Evolutionary conservation across 2,888 invertebrate genomes (phyloP).

Genomic region (Halictus ligatus): DNA sequence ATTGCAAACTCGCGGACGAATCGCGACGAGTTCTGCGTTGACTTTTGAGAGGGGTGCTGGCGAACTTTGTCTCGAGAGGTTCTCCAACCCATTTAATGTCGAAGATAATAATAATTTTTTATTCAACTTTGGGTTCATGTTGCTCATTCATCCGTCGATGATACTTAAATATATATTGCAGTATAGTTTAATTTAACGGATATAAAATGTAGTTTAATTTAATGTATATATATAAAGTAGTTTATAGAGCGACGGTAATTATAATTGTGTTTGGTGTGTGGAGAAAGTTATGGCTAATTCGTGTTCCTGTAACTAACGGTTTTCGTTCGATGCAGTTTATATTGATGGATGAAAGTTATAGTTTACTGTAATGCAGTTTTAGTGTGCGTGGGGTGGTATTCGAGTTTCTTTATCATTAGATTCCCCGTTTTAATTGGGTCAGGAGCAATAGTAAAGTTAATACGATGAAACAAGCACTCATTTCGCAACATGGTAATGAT

Average conservation of each 20-base stretch:
- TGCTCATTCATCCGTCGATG: background rate
- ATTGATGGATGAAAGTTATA: background rate
- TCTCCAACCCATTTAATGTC: background rate
- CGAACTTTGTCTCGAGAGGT: background rate
- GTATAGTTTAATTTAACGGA: too few species aligned
- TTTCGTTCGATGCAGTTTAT: background rate
- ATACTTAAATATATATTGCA: too few species aligned
- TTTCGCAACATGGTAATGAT: background rate
- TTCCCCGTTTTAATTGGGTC: background rate
- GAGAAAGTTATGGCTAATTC: background rate
- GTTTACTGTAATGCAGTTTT: background rate
- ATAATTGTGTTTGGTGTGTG: background rate
- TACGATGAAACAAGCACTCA: background rate
- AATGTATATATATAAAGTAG: background rate
- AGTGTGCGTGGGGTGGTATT: background rate
- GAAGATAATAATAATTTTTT: background rate
- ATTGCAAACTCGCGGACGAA: background rate
- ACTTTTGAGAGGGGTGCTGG: background rate
- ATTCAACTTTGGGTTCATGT: background rate
- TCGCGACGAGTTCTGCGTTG: background rate
- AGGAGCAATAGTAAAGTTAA: background rate
- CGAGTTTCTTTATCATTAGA: slow-evolving; percentile 4
- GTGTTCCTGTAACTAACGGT: background rate
- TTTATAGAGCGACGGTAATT: too few species aligned
- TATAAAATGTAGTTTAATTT: background rate